Evolutionary conservation across 2,797 vertebrate genomes (phyloP).

Genomic region (Tadarida brasiliensis): DNA sequence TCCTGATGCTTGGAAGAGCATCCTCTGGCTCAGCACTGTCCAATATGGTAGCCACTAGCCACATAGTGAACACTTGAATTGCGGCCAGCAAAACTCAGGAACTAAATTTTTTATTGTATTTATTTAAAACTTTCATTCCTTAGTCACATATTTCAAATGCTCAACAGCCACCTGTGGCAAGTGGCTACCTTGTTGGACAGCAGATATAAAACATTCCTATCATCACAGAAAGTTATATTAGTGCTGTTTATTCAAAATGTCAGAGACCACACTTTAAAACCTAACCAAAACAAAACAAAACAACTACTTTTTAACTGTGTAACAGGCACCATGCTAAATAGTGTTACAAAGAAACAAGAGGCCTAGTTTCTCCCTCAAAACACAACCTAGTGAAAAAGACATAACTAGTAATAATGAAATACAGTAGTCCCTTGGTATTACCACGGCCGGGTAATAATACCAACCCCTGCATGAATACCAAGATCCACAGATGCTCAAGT

Average conservation of each 20-base stretch:
- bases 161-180: background rate
- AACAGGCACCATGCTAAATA: constrained; percentile 10
- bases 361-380: constrained; percentile 11
- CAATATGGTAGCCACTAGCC: background rate
- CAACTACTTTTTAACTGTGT: constrained; percentile 29
- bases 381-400: constrained; percentile 1
- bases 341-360: constrained; percentile 1
- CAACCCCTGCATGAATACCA: background rate
- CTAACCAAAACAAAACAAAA: too few relatives aligned
- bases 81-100: background rate
- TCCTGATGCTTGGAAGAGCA: background rate
- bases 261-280: constrained; percentile 33
- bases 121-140: constrained; percentile 52
- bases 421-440: background rate
- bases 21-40: background rate
- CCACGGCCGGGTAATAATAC: too few relatives aligned
- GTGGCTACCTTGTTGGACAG: constrained; percentile 4
- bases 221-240: background rate
- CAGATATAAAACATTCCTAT: background rate
- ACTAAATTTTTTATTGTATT: constrained; percentile 42
- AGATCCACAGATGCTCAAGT: background rate
- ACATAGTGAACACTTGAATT: background rate
- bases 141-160: constrained; percentile 49
- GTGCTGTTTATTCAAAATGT: background rate
- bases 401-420: constrained; percentile 8